Evolutionary conservation across 2,888 invertebrate species (phyloP).

Genomic region (Tiphia femorata): DNA sequence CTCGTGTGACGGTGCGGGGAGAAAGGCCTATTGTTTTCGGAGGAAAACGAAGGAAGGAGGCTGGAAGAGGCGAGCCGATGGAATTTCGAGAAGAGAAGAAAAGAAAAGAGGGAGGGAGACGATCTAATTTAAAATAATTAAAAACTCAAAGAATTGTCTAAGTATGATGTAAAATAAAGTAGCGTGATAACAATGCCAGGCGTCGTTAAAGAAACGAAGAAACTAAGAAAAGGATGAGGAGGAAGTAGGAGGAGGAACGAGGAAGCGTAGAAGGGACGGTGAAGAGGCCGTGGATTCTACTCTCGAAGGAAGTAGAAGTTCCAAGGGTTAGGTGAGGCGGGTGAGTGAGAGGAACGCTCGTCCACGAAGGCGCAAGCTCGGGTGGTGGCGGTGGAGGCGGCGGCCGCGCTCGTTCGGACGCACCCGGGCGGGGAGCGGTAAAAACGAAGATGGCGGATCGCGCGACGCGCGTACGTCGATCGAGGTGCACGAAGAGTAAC

Average conservation of each 20-base stretch:
- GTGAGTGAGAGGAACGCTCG: not conserved
- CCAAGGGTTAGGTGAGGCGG: not conserved
- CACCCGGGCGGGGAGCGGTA: slow-evolving; percentile 5
- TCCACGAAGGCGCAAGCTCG: not conserved
- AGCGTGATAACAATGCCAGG: no score
- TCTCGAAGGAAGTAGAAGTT: not conserved
- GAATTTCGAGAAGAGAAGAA: not conserved
- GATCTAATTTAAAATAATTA: no score
- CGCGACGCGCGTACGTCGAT: slow-evolving; percentile 3
- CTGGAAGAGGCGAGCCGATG: not conserved
- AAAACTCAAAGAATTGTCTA: no score
- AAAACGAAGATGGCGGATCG: slow-evolving; percentile 1
- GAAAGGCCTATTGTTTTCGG: not conserved
- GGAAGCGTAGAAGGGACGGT: not conserved
- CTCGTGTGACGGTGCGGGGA: not conserved
- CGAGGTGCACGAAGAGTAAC: no score
- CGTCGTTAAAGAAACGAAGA: no score
- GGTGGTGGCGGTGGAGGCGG: slow-evolving; percentile 10
- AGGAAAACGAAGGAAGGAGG: not conserved
- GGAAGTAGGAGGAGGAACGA: not conserved
- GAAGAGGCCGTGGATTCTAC: no score
- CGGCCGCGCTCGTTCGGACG: slow-evolving; percentile 9
- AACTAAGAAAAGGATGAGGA: slow-evolving; percentile 1
- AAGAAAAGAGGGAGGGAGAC: slow-evolving; percentile 1
- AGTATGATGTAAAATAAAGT: no score